phyloP scores from a whole-genome alignment of 2,888 invertebrate genomes.

The Ellobium chinense region DNA sequence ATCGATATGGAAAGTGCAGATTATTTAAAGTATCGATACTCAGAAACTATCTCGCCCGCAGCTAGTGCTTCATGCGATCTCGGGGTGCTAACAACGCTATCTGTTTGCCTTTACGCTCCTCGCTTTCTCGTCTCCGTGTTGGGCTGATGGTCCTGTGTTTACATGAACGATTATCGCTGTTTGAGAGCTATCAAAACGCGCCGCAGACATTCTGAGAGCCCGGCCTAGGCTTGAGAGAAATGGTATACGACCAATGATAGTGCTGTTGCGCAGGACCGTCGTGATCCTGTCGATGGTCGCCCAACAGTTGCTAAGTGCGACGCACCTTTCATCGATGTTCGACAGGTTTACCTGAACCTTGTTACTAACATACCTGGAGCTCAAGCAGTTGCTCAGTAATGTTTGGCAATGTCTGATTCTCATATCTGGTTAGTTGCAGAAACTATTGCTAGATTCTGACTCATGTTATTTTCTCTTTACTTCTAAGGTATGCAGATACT shows the following conservation, averaged over 20 bases:
- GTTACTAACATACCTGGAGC: no score
- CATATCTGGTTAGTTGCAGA: no score
- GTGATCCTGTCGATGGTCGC: neutral
- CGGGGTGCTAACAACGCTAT: constrained; percentile 27
- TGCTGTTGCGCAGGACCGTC: neutral
- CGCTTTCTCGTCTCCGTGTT: neutral
- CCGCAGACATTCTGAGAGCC: constrained; percentile 7
- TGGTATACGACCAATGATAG: neutral
- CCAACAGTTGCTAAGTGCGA: neutral
- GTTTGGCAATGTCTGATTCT: no score
- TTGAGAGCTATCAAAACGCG: constrained; percentile 33
- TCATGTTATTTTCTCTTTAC: no score
- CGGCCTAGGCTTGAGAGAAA: neutral
- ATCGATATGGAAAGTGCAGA: no score
- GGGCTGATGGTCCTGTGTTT: constrained; percentile 15
- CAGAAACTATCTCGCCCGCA: no score
- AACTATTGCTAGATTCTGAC: no score
- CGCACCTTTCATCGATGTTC: neutral
- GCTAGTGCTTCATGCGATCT: constrained; percentile 11
- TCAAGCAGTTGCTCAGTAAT: no score
- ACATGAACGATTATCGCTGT: constrained; percentile 29
- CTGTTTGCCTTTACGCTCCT: constrained; percentile 19
- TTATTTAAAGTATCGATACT: no score
- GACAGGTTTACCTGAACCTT: no score
- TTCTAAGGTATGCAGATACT: no score